Evolutionary conservation across 2,113 vertebrate genomes (phyloP), one percentile per base, ranked within the genome.

Genomic region (Nettapus auritus): DNA sequence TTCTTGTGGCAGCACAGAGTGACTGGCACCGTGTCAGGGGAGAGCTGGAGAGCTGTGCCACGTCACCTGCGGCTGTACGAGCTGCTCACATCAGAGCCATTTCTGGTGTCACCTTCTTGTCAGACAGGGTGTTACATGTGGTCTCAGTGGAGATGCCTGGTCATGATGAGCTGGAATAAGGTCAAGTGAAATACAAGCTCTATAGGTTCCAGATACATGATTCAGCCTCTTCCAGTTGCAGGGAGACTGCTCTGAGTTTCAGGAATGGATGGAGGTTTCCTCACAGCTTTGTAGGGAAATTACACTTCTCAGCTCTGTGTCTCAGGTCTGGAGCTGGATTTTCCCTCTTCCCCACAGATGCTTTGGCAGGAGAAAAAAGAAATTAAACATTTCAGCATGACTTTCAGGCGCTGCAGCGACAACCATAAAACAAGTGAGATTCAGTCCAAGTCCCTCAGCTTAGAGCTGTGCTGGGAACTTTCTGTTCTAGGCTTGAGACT

Each of bases 301-400:
- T 93, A 84, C 26, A 29, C 62, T 96, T 96, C 88, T 74, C 86
- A 81, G 77, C 60, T 96, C 93, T 52, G 68, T 91, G 68, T 91
- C 95, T 96, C 77, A 79, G 94, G 86, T 81, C 96, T 94, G 82
- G 96, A 97, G 95, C 84, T 97, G 93, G 90, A 89, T 97, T 88
- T 96, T 97, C 74, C 94, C 96, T 96, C 85, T 95, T 96, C 93
- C 96, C 93, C 73, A 75, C 96, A 97, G 96, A 90, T 95, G 91
- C 96, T 97, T 98, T 98, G 97, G 96, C 97, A 97, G 92, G 94
- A 94, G 95, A 95, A 97, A 93, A 97, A 95, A 97, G 91, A 91
- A 95, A 95, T 94, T 95, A 96, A 97, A 91, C 82, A 85, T 95
- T 95, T 96, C 97, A 97, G 89, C 90, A 90, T 97, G 88, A 94